Evolutionary conservation across 2,888 invertebrate genomes (phyloP).

Genomic region (Parthenolecanium corni): DNA sequence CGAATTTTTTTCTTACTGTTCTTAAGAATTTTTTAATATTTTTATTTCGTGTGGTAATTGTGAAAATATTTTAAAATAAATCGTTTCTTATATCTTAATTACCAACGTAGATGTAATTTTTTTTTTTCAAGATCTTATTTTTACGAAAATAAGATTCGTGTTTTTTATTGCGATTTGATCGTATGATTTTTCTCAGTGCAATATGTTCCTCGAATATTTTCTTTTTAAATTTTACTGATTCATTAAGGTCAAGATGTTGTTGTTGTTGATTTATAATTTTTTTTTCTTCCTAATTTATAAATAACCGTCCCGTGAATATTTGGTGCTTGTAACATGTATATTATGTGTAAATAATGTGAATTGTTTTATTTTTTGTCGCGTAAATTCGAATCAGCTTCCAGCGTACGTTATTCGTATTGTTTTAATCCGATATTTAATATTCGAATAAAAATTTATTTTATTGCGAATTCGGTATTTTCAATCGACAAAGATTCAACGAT

Average conservation of each 20-base stretch:
- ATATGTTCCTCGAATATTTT: conserved; percentile 21
- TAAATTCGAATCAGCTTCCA: conserved; percentile 4
- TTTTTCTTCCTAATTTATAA: conserved; percentile 2
- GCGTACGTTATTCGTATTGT: conserved; percentile 8
- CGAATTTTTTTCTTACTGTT: too few species aligned
- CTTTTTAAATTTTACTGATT: conserved; percentile 6
- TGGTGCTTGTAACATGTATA: conserved; percentile 16
- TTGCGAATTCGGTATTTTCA: too few species aligned
- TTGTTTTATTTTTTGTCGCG: background rate
- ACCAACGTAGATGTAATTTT: too few species aligned
- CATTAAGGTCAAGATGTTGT: conserved; percentile 3
- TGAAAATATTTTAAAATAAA: too few species aligned
- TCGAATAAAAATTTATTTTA: background rate
- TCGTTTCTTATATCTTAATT: too few species aligned
- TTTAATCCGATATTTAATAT: conserved; percentile 10
- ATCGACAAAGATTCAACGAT: too few species aligned
- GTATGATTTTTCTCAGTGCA: conserved; percentile 12
- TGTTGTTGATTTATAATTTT: conserved; percentile 11
- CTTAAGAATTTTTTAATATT: too few species aligned
- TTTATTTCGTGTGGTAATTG: too few species aligned
- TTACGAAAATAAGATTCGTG: background rate
- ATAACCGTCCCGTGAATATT: conserved; percentile 22
- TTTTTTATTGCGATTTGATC: background rate
- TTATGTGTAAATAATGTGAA: conserved; percentile 13
- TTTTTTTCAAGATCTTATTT: too few species aligned